phyloP scores from a whole-genome alignment of 2,113 vertebrate genomes.

The Colius striatus region DNA sequence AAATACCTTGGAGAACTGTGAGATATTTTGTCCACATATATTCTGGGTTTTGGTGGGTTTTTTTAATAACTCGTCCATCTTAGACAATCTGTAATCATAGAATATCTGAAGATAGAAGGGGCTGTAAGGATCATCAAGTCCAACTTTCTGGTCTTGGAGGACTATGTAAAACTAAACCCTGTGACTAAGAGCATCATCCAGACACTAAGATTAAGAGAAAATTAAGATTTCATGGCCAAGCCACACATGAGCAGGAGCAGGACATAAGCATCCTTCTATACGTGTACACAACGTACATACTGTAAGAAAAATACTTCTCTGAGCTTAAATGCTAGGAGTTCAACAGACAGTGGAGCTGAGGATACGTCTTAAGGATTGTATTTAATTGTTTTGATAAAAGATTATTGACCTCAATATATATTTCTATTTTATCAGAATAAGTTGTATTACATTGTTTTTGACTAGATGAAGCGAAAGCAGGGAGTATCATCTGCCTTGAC shows the following conservation, averaged over 20 bases:
- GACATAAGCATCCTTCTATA: neutral
- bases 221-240: neutral
- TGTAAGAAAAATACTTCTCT: neutral
- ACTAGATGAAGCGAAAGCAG: too few species aligned
- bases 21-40: neutral
- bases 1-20: neutral
- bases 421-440: neutral
- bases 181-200: neutral
- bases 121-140: neutral
- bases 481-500: too few species aligned
- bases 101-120: neutral
- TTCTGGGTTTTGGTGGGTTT: neutral
- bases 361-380: neutral
- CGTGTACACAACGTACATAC: rapidly evolving
- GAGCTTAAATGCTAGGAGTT: neutral
- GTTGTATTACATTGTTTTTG: neutral
- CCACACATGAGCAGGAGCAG: neutral
- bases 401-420: neutral
- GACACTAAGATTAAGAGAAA: rapidly evolving
- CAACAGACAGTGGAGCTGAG: neutral
- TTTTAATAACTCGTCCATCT: neutral
- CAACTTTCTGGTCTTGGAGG: neutral
- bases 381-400: neutral
- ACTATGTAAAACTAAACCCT: neutral
- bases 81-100: neutral